A percentile compares a stretch with the other conserved stretches of the same genome.
These are phyloP conservation scores for Elephas maximus DNA, from an alignment of 2,113 vertebrate genomes.

Conservation along the genomic window DNA sequence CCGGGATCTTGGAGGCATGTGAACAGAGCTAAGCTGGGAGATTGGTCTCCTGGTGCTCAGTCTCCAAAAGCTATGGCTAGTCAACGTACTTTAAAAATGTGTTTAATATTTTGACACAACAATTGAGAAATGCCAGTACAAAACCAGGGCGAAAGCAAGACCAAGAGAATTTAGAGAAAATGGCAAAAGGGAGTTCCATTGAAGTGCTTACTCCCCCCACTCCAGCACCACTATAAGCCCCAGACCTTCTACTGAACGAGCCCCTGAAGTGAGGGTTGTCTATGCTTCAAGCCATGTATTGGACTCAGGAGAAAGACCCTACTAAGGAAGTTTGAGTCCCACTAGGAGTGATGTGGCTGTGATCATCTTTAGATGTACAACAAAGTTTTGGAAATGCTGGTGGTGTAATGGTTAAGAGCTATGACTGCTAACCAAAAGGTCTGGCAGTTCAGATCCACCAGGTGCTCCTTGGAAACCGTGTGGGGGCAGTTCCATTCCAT, in stretches of 20 bases:
- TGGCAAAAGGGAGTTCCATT: neutral
- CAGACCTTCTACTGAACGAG: neutral
- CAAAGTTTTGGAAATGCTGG: too few relatives aligned
- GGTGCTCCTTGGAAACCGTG: too few relatives aligned
- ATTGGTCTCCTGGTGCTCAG: neutral
- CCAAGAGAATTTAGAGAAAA: neutral
- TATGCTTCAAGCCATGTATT: neutral
- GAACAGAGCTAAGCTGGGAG: neutral
- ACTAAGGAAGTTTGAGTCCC: too few relatives aligned
- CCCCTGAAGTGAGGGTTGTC: accelerated
- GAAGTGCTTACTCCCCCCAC: accelerated
- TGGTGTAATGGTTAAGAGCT: too few relatives aligned
- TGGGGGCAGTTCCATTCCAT: too few relatives aligned
- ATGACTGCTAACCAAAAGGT: too few relatives aligned
- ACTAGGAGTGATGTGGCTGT: too few relatives aligned
- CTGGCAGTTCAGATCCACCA: too few relatives aligned
- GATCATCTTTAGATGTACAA: too few relatives aligned
- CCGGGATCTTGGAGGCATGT: neutral
- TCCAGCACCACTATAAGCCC: neutral
- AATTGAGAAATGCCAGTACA: neutral
- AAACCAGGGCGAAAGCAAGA: neutral
- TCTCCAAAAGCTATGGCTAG: neutral
- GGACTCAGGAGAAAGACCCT: neutral
- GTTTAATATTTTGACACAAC: conserved; percentile 20
- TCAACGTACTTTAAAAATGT: neutral